A percentile compares a stretch with the other conserved stretches of the same genome.
These are phyloP conservation scores for Delichon dasypus DNA, from an alignment of 2,797 vertebrate genomes.

Conservation along the genomic window DNA sequence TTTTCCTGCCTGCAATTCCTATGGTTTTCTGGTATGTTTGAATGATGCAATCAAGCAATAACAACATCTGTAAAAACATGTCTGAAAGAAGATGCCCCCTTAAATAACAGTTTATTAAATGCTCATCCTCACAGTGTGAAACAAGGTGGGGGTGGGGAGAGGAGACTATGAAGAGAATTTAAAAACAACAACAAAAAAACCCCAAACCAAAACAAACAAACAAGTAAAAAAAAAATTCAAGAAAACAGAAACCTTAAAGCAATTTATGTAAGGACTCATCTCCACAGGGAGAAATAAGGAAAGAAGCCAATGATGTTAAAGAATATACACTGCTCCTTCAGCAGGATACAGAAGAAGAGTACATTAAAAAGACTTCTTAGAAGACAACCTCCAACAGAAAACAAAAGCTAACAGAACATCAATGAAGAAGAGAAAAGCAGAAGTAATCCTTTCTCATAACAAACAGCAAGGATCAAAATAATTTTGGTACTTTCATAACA, in stretches of 20 bases:
- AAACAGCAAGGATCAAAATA: slow-evolving; percentile 16
- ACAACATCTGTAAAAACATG: background rate
- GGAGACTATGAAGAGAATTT: background rate
- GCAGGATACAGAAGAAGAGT: slow-evolving; percentile 10
- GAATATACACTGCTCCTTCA: slow-evolving; percentile 25
- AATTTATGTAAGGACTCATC: slow-evolving; percentile 39
- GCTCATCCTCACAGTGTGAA: background rate
- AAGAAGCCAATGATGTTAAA: slow-evolving; percentile 47
- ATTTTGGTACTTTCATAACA: background rate
- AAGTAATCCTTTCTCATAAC: background rate
- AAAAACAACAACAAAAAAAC: background rate
- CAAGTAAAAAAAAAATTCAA: background rate
- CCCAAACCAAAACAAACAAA: background rate
- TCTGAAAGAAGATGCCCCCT: background rate
- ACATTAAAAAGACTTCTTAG: slow-evolving; percentile 18
- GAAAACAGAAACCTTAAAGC: background rate
- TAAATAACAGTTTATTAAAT: slow-evolving; percentile 38
- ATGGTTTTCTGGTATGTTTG: background rate
- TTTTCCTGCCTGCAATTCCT: background rate
- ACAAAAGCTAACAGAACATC: background rate
- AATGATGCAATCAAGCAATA: background rate
- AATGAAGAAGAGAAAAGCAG: background rate
- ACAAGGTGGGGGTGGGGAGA: background rate
- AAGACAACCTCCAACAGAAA: background rate
- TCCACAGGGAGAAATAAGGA: slow-evolving; percentile 30